Evolutionary conservation across 2,888 invertebrate species (phyloP), one percentile per base, ranked within the genome.

Genomic region (Sphecodes monilicornis): DNA sequence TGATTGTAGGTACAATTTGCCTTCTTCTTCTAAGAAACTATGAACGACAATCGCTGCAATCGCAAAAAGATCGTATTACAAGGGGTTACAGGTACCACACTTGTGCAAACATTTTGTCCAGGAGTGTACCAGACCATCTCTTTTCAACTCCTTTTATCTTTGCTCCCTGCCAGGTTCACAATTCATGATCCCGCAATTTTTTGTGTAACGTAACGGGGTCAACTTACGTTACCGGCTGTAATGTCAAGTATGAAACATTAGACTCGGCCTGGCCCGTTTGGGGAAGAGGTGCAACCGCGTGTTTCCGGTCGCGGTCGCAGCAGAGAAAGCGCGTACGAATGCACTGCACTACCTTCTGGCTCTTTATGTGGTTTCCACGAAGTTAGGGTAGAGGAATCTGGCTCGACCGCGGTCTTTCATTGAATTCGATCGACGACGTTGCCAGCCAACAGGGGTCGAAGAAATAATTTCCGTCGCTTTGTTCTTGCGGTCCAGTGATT

Each of bases 191-290:
- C 22, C 68, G 66, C 10, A 22, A 8, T 76, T 78, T 73, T 50
- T 46, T 46, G n/a, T 73, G 68, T 60, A 50, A 36, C 70, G 18
- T 32, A 76, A 69, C 60, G 26, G 36, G 76, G 46, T 71, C 85
- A 81, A 88, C 90, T 89, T 86, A 88, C 82, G 80, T 89, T 90
- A 86, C 88, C 46, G 82, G 70, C 54, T 79, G 82, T 85, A 89
- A 86, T 77, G 88, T 89, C 88, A 88, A 89, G 90, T 85, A 86
- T 86, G 89, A 90, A 89, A 90, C 86, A 83, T 88, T 86, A 90
- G 76, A 82, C 86, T 75, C 26, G n/a, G 81, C 68, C n/a, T 22
- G 43, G 68, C 75, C 69, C 73, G 80, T 46, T 57, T 66, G 75
- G 36, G 76, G 76, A 64, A 80, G 78, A 72, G 71, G 76, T n/a